Percentiles rank a stretch among this genome's conserved stretches.
Evolutionary conservation across 2,797 vertebrate genomes (phyloP).

Genomic region (Choloepus didactylus): DNA sequence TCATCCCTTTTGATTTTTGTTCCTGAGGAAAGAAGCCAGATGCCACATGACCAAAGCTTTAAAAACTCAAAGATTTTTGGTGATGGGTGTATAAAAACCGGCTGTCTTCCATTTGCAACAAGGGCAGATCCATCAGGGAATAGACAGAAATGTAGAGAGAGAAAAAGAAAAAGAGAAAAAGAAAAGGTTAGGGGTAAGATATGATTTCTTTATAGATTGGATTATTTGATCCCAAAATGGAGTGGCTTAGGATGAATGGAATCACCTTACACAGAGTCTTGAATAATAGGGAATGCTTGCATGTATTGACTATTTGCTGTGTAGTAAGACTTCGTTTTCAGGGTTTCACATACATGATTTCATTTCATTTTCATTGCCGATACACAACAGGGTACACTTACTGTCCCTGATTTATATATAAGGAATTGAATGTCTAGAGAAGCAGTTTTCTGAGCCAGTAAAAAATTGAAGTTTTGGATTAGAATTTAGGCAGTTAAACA

Average conservation of each 20-base stretch:
- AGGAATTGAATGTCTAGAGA: not conserved
- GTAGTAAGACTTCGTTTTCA: not conserved
- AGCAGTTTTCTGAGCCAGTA: not conserved
- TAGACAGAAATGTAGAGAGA: not conserved
- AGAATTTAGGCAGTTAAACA: not conserved
- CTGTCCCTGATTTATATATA: not conserved
- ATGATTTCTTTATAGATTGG: not conserved
- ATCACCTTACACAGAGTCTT: not conserved
- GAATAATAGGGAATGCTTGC: not conserved
- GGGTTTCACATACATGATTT: not conserved
- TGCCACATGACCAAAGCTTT: slow-evolving; percentile 64
- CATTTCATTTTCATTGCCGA: not conserved
- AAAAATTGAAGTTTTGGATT: slow-evolving; percentile 3
- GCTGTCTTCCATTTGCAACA: slow-evolving; percentile 39
- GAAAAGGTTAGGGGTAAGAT: not conserved
- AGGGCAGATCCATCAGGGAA: slow-evolving; percentile 21
- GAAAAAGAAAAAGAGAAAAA: slow-evolving; percentile 3
- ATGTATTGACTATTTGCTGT: not conserved
- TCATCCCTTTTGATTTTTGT: slow-evolving; percentile 76
- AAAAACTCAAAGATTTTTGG: slow-evolving; percentile 68
- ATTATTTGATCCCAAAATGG: not conserved
- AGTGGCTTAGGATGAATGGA: not conserved
- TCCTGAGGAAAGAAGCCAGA: slow-evolving; percentile 71
- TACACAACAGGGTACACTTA: not conserved
- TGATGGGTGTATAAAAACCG: slow-evolving; percentile 5